Evolutionary conservation across 2,113 vertebrate genomes (phyloP).

Genomic region (Egretta garzetta): DNA sequence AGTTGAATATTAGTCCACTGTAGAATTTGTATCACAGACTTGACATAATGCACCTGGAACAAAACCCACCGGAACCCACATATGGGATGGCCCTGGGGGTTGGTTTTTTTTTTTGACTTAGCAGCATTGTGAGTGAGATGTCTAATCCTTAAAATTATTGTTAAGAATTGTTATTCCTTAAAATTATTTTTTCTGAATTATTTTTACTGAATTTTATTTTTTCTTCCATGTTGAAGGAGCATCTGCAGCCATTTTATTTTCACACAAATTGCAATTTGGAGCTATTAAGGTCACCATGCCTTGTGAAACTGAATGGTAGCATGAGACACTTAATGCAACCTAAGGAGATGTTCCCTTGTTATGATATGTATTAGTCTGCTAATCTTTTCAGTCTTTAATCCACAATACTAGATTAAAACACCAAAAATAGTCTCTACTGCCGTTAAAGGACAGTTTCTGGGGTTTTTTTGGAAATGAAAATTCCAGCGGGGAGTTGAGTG

Average conservation of each 20-base stretch:
- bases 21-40: not conserved
- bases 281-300: not conserved
- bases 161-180: too few species aligned
- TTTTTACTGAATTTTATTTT: too few species aligned
- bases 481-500: not conserved
- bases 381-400: conserved; percentile 28
- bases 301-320: not conserved
- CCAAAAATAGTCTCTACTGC: conserved; percentile 12
- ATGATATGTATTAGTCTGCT: not conserved
- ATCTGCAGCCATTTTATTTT: not conserved
- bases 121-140: not conserved
- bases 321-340: not conserved
- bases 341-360: not conserved
- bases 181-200: too few species aligned
- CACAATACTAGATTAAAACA: not conserved
- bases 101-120: not conserved
- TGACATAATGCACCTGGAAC: not conserved
- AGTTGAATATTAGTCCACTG: not conserved
- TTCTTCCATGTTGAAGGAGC: not conserved
- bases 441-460: not conserved
- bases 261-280: not conserved
- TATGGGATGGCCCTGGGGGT: not conserved
- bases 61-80: not conserved
- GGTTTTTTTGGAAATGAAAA: not conserved
- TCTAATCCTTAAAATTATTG: not conserved